Percentiles rank a stretch among this genome's conserved stretches.
Evolutionary conservation across 2,113 vertebrate genomes (phyloP).

Genomic region (Strigops habroptila): DNA sequence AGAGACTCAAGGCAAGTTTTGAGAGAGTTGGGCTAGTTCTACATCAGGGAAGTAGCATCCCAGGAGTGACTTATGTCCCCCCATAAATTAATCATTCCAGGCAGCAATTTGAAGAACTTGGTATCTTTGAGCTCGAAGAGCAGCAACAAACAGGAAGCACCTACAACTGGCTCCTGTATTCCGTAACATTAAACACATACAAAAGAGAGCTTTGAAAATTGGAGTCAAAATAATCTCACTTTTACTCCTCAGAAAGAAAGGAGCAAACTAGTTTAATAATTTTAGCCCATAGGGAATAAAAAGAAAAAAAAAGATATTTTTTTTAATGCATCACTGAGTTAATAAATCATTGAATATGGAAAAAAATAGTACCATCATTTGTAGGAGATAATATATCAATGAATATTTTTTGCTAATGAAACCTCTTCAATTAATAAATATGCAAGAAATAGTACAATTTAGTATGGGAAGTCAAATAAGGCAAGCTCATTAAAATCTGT

Average conservation of each 20-base stretch:
- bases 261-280: not conserved
- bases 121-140: not conserved
- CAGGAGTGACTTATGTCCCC: not conserved
- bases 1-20: not conserved
- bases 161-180: not conserved
- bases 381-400: not conserved
- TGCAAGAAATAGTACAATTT: constrained; percentile 36
- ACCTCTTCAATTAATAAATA: constrained; percentile 33
- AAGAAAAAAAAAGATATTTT: not conserved
- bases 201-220: not conserved
- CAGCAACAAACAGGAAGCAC: not conserved
- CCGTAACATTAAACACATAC: not conserved
- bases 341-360: not conserved
- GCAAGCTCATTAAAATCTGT: constrained; percentile 65
- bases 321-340: not conserved
- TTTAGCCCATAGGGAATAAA: not conserved
- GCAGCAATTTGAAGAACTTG: not conserved
- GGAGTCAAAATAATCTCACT: not conserved
- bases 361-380: not conserved
- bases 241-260: not conserved
- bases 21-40: not conserved
- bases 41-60: not conserved
- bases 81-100: not conserved
- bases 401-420: constrained; percentile 27
- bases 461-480: constrained; percentile 42